Percentiles rank a stretch among this genome's conserved stretches.
phyloP scores from a whole-genome alignment of 2,888 invertebrate genomes.

The Limnephilus auricula region DNA sequence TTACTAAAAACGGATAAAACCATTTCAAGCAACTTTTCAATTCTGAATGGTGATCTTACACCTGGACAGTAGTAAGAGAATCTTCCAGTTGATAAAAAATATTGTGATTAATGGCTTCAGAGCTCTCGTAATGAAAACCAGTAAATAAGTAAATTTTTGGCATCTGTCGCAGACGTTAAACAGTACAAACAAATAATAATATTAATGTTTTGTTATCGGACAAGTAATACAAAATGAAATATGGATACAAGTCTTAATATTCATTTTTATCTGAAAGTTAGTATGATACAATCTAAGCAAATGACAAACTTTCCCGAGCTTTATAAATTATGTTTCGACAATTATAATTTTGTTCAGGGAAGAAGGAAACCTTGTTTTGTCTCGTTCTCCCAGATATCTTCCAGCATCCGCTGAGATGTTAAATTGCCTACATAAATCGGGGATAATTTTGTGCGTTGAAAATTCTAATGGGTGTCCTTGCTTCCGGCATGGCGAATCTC shows the following conservation, averaged over 20 bases:
- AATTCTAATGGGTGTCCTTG: not conserved
- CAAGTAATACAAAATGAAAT: not conserved
- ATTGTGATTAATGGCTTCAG: not conserved
- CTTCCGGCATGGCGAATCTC: not conserved
- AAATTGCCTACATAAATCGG: conserved; percentile 19
- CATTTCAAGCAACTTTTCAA: no score
- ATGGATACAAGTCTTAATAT: not conserved
- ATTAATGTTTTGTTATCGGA: not conserved
- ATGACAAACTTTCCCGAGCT: not conserved
- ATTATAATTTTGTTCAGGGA: not conserved
- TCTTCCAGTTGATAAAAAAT: no score
- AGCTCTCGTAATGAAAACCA: not conserved
- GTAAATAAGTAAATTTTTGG: not conserved
- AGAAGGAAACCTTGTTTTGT: not conserved
- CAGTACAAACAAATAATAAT: not conserved
- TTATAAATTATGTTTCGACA: conserved; percentile 18
- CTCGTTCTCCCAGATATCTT: not conserved
- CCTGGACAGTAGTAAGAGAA: no score
- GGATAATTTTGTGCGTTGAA: not conserved
- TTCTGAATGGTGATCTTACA: no score
- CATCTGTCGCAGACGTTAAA: not conserved
- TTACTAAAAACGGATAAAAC: no score
- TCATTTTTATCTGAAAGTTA: not conserved
- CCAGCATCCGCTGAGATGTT: not conserved
- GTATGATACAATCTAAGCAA: not conserved